Percentiles rank a stretch among this genome's conserved stretches.
Evolutionary conservation across 2,888 invertebrate genomes (phyloP).

Genomic region (Julus scanicus): DNA sequence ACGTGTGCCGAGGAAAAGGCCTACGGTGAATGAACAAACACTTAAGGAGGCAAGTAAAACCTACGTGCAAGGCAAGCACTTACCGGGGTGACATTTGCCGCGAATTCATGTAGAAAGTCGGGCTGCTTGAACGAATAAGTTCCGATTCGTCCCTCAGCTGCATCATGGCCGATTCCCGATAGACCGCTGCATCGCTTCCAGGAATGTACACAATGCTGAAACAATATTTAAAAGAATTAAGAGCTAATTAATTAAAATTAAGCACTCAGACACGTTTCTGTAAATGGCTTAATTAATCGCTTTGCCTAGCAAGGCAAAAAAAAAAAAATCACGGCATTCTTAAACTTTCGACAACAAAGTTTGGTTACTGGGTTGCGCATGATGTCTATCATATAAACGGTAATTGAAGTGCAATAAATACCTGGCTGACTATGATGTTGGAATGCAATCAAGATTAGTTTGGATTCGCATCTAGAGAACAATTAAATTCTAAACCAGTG

Average conservation of each 20-base stretch:
- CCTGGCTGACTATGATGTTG: no score
- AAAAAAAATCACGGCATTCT: no score
- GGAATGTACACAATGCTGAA: conserved; percentile 72
- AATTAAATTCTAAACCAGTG: no score
- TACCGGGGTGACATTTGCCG: conserved; percentile 61
- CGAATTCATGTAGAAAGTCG: conserved; percentile 61
- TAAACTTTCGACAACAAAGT: no score
- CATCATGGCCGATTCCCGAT: conserved; percentile 66
- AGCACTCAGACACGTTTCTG: background rate
- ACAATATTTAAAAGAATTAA: conserved; percentile 38
- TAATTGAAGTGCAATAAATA: no score
- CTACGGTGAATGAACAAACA: background rate
- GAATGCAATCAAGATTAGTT: no score
- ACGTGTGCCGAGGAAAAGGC: background rate
- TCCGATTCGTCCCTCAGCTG: conserved; percentile 61
- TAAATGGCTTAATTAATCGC: no score
- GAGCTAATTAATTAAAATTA: background rate
- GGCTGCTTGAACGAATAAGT: conserved; percentile 51
- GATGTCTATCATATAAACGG: no score
- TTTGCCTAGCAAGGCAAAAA: no score
- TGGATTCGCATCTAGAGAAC: no score
- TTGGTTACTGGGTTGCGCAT: no score
- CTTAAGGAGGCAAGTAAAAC: background rate
- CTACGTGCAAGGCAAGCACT: background rate
- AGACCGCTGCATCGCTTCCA: conserved; percentile 69